Base-by-base conservation (phyloP, 2,888 invertebrate species). In the Margaritifera margaritifera region DNA sequence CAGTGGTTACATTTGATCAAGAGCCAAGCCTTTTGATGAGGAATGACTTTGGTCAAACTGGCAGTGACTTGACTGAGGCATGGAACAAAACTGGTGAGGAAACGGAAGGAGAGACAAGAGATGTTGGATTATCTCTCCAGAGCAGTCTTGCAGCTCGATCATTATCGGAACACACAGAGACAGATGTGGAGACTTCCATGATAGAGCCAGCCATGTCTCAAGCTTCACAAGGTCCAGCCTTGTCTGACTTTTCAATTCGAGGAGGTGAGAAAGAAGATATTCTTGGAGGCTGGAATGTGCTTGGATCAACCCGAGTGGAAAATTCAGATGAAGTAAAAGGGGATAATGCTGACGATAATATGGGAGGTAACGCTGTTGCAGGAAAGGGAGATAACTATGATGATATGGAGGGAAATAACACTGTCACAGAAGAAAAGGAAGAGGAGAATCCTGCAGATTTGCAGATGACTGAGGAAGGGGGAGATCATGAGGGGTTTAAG, bases 401-500 rank as follows among this genome's bases (percentile, higher is more conserved):
- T 27, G 25, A 19, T 27, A 11, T 15, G 24, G 65, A 59, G 19
- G 59, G 31, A 25, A 53, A 27, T 22, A 22, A 54, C 19, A 63
- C 63, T 11, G 42, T 42, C 42, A 68, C 72, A 19, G 57, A 68
- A 64, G 74, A 66, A 1, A 69, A 64, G 68, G 19, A 66, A 57
- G 73, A 65, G 62, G 72, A 69, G n/a, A 71, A 67, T 20, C 66
- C 64, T 58, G 68, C 61, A 22, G 70, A 73, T 24, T 64, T 66
- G 20, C 78, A 79, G 54, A 79, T 80, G 66, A 80, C 80, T 0
- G 79, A 81, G 25, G 71, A 77, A 24, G 79, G 80, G 24, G 79
- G 79, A 15, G 78, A 83, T 31, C 78, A 81, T 71, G 80, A 80
- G 42, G 80, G 79, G 1, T 80, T 79, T 68, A 80, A 79, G 59